Conservation (phyloP, 2,888 invertebrate genomes). For the Trissolcus japonicus region DNA sequence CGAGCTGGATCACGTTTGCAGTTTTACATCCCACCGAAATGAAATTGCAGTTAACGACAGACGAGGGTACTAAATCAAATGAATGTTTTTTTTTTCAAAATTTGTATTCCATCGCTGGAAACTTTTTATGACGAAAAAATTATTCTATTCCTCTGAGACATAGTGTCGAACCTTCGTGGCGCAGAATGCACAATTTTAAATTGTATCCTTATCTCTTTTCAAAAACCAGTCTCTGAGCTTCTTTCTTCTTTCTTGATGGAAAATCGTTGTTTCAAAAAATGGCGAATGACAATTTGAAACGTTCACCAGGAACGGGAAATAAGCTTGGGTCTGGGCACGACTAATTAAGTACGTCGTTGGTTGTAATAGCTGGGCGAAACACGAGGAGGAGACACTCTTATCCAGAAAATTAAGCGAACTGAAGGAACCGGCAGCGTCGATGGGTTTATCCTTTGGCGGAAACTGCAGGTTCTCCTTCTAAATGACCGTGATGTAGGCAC, state of each 20-base stretch:
- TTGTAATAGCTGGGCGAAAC: slow-evolving; percentile 45
- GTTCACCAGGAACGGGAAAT: too few relatives aligned
- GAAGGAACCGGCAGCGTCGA: slow-evolving; percentile 43
- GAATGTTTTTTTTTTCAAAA: background rate
- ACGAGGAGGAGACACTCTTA: slow-evolving; percentile 44
- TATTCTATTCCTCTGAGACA: too few relatives aligned
- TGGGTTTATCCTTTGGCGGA: slow-evolving; percentile 50
- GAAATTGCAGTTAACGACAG: slow-evolving; percentile 17
- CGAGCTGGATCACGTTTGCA: slow-evolving; percentile 18
- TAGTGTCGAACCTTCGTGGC: too few relatives aligned
- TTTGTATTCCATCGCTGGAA: background rate
- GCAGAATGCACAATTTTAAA: too few relatives aligned
- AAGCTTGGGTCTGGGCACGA: slow-evolving; percentile 24
- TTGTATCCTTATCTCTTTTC: too few relatives aligned
- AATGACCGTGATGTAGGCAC: slow-evolving; percentile 51
- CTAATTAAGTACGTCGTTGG: slow-evolving; percentile 46
- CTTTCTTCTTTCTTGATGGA: too few relatives aligned
- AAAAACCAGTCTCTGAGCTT: too few relatives aligned
- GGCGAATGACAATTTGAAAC: too few relatives aligned
- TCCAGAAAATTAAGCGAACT: slow-evolving; percentile 50
- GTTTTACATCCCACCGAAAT: slow-evolving; percentile 32
- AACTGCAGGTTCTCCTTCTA: slow-evolving; percentile 42
- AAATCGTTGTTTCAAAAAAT: too few relatives aligned
- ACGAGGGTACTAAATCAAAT: too few relatives aligned
- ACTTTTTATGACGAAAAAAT: too few relatives aligned